Conservation (phyloP, 2,888 invertebrate genomes). For the Erebia aethiops region DNA sequence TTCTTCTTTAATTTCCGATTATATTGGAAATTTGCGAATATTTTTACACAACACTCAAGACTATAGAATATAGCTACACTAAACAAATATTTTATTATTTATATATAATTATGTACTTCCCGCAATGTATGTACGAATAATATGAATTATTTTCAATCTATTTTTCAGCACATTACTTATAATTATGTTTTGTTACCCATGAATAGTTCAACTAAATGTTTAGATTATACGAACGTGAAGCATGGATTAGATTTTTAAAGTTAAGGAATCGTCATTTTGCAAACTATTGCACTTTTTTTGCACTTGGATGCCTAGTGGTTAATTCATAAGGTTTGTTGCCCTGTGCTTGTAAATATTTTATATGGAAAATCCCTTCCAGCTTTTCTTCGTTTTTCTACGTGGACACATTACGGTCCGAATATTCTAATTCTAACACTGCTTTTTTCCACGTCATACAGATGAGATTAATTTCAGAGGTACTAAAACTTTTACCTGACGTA, state of each 20-base stretch:
- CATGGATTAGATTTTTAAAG: conserved; percentile 36
- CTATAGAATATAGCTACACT: background rate
- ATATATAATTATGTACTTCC: background rate
- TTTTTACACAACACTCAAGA: conserved; percentile 10
- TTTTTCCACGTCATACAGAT: conserved; percentile 18
- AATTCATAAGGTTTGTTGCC: conserved; percentile 37
- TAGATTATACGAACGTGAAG: conserved; percentile 26
- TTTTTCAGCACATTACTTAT: conserved; percentile 19
- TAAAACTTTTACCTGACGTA: conserved; percentile 16
- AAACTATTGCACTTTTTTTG: conserved; percentile 35
- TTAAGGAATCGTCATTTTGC: conserved; percentile 34
- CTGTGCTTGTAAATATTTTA: conserved; percentile 35
- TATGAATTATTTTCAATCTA: conserved; percentile 12
- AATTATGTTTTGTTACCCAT: conserved; percentile 6
- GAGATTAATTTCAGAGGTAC: conserved; percentile 32
- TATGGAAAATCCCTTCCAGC: conserved; percentile 24
- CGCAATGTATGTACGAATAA: conserved; percentile 9
- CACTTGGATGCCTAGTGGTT: conserved; percentile 39
- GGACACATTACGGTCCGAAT: conserved; percentile 22
- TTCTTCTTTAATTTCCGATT: background rate
- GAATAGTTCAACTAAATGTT: conserved; percentile 10
- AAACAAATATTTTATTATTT: conserved; percentile 6
- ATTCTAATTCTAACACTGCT: conserved; percentile 26
- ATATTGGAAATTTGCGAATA: background rate
- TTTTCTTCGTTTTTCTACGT: conserved; percentile 30